Base-by-base conservation (phyloP, 2,888 invertebrate species). In the Volucella bombylans region DNA sequence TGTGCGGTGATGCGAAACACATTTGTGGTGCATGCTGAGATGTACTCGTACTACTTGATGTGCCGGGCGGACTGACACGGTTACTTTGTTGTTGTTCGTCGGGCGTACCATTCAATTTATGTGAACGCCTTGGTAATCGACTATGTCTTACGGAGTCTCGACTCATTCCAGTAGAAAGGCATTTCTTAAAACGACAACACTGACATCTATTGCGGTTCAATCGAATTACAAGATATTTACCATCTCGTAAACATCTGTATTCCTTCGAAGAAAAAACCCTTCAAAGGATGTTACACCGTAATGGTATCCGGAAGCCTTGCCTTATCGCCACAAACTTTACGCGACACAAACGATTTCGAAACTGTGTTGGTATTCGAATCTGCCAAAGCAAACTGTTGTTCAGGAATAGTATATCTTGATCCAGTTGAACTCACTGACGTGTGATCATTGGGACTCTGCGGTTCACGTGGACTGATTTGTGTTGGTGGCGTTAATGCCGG, bases 201-300 rank as follows among this genome's bases (percentile, higher is more conserved):
- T 98, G 98, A 92, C 98, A 98, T 89, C 98, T 95, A 93, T 98
- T 98, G 88, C 98, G 94, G 93, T 98, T 98, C 89, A 98, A 94
- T 89, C 98, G 94, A 91, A 97, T 97, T 81, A 98, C 97, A 89
- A 97, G 93, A 92, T 98, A 98, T 94, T 97, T 97, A 89, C 97
- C 97, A 93, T 98, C 97, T 87, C 98, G 94, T 89, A 98, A 93
- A 92, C 98, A 98, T 90, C 98, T 94, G 93, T 98, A 98, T 91
- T 98, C 98, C 97, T 98, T 87, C 98, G 94, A 81, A 98, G 94
- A 98, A 98, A 94, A 98, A 98, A 86, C 98, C 98, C 97, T 98
- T 23, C 23, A 23, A 93, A 99, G 87, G 98, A 98, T 86, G 98
- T 98, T 88, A 99, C 98, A 69, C 99, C 98, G 94, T 99, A 99